A percentile compares a stretch with the other conserved stretches of the same genome.
Conservation (phyloP, 1,140 invertebrate species). For the Delia radicum region DNA sequence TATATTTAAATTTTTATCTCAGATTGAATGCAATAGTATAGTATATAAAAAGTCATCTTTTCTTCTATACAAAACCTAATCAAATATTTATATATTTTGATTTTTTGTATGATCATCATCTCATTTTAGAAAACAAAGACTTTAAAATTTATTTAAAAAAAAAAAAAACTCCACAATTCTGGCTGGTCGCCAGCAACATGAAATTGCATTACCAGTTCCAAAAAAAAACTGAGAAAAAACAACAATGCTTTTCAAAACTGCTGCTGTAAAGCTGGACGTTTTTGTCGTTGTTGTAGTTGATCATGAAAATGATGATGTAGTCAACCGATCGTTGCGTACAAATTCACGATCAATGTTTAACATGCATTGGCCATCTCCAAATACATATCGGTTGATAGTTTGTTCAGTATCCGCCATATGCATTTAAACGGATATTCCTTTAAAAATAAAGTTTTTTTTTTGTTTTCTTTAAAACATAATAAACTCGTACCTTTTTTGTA, state of each 20-base stretch:
- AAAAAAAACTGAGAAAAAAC: too few species aligned
- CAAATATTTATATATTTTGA: not conserved
- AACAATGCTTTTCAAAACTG: too few species aligned
- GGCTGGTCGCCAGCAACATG: not conserved
- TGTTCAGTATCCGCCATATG: conserved; percentile 11
- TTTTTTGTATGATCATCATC: not conserved
- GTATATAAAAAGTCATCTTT: too few species aligned
- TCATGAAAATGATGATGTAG: not conserved
- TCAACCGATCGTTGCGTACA: conserved; percentile 12
- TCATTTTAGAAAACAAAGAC: not conserved
- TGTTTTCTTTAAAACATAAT: too few species aligned
- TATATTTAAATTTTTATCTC: too few species aligned
- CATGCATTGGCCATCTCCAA: conserved; percentile 8
- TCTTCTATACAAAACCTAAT: not conserved
- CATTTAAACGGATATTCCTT: not conserved
- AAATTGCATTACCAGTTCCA: not conserved
- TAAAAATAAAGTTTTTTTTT: not conserved
- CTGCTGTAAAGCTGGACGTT: not conserved
- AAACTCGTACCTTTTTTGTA: not conserved
- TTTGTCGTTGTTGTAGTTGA: not conserved
- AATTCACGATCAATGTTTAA: conserved; percentile 23
- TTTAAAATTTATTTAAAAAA: not conserved
- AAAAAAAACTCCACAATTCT: not conserved
- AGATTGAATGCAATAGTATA: too few species aligned
- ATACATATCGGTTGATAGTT: not conserved